These are phyloP conservation scores for Aethina tumida DNA, from an alignment of 1,140 invertebrate genomes.

Conservation along the genomic window DNA sequence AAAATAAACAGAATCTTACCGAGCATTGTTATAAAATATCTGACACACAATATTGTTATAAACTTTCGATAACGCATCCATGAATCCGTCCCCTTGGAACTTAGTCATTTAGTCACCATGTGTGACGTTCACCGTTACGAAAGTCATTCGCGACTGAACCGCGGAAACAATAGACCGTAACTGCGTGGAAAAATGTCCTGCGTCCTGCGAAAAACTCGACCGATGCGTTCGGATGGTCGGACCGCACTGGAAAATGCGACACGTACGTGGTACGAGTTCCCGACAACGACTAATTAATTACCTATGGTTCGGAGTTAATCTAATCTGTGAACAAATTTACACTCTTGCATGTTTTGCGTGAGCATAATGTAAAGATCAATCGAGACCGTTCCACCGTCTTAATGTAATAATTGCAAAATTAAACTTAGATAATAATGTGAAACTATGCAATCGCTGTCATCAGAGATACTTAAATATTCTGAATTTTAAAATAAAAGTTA, in stretches of 20 bases:
- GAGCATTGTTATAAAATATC: slow-evolving; percentile 10
- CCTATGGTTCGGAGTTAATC: slow-evolving; percentile 11
- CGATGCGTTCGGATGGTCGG: too few species aligned
- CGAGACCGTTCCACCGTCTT: not conserved
- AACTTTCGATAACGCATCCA: slow-evolving; percentile 15
- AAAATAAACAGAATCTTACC: slow-evolving; percentile 12
- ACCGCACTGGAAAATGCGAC: too few species aligned
- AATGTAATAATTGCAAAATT: too few species aligned
- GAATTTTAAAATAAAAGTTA: too few species aligned
- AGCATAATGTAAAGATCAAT: not conserved
- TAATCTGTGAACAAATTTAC: slow-evolving; percentile 17
- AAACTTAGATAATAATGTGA: too few species aligned
- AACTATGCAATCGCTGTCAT: too few species aligned
- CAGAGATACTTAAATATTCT: too few species aligned
- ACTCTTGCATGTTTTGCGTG: slow-evolving; percentile 6
- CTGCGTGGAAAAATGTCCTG: not conserved
- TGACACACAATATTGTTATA: slow-evolving; percentile 16
- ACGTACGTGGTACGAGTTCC: too few species aligned
- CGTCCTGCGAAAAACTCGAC: slow-evolving; percentile 2
- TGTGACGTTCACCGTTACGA: too few species aligned
- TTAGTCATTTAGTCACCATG: too few species aligned
- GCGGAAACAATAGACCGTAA: not conserved
- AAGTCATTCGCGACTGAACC: too few species aligned
- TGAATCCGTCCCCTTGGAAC: slow-evolving; percentile 3
- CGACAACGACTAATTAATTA: not conserved